Conservation (phyloP, 2,797 vertebrate species). For the Spea hammondii region DNA sequence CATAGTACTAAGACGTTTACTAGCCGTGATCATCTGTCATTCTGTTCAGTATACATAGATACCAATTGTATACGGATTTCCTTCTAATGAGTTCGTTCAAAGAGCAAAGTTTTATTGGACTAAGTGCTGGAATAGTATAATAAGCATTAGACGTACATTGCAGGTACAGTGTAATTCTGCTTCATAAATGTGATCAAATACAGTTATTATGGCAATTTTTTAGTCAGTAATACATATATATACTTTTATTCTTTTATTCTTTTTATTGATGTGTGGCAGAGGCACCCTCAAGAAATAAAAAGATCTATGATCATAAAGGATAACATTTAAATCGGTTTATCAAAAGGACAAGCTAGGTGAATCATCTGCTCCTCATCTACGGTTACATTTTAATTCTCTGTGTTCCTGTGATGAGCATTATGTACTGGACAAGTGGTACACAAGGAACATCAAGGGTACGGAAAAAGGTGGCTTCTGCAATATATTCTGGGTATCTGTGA, state of each 20-base stretch:
- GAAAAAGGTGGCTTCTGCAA: conserved; percentile 4
- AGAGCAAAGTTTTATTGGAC: too few relatives aligned
- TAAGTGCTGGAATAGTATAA: too few relatives aligned
- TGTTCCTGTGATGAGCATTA: neutral
- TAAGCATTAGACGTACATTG: too few relatives aligned
- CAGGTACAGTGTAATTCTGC: too few relatives aligned
- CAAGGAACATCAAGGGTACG: neutral
- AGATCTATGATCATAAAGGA: neutral
- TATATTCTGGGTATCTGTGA: neutral
- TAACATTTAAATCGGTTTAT: neutral
- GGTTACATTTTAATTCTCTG: conserved; percentile 7
- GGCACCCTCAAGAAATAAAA: neutral
- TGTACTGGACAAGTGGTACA: neutral
- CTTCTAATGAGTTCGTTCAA: too few relatives aligned
- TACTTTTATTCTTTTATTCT: neutral
- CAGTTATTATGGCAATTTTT: too few relatives aligned
- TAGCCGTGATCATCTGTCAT: neutral
- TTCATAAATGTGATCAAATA: too few relatives aligned
- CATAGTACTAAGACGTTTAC: conserved; percentile 8
- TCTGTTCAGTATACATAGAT: neutral
- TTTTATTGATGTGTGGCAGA: neutral
- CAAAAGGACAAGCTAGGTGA: conserved; percentile 4
- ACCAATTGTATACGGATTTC: neutral
- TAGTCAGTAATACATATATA: neutral
- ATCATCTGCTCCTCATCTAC: neutral